A percentile compares a stretch with the other conserved stretches of the same genome.
These are phyloP conservation scores for Pipistrellus nathusii DNA, from an alignment of 2,797 vertebrate species.

Conservation along the genomic window DNA sequence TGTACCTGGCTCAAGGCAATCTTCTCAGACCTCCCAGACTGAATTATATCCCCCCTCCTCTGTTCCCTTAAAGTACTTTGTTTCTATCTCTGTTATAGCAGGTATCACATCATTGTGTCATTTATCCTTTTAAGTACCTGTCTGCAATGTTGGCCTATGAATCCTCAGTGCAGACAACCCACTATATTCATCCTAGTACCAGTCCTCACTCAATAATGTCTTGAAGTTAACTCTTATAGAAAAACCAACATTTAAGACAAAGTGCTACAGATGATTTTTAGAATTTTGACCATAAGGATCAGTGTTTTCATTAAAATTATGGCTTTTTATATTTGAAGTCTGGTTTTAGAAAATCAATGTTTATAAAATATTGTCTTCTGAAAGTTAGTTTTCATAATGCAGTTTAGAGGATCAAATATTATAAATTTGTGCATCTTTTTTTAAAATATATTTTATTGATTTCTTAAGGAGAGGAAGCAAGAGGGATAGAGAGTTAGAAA, in stretches of 20 bases:
- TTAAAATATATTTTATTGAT: too few relatives aligned
- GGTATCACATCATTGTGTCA: background rate
- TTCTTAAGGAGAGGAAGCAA: too few relatives aligned
- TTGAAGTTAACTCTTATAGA: background rate
- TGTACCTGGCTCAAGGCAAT: background rate
- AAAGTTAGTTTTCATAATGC: conserved; percentile 33
- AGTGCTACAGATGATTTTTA: background rate
- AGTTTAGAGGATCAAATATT: background rate
- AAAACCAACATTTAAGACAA: background rate
- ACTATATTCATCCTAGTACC: background rate
- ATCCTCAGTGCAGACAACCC: background rate
- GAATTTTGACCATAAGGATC: conserved; percentile 13
- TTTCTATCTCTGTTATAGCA: background rate
- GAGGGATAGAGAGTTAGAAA: too few relatives aligned
- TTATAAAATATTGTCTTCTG: conserved; percentile 29
- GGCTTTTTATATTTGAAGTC: conserved; percentile 39
- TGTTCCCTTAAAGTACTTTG: conserved; percentile 15
- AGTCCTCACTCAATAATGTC: background rate
- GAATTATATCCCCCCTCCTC: background rate
- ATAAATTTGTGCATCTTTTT: too few relatives aligned
- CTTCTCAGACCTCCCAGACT: background rate
- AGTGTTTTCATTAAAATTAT: conserved; percentile 44
- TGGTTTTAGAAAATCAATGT: background rate
- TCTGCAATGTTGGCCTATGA: background rate
- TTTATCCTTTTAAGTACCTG: conserved; percentile 40